These are phyloP conservation scores for Darwinula stevensoni DNA, from an alignment of 2,888 invertebrate genomes.

Conservation along the genomic window DNA sequence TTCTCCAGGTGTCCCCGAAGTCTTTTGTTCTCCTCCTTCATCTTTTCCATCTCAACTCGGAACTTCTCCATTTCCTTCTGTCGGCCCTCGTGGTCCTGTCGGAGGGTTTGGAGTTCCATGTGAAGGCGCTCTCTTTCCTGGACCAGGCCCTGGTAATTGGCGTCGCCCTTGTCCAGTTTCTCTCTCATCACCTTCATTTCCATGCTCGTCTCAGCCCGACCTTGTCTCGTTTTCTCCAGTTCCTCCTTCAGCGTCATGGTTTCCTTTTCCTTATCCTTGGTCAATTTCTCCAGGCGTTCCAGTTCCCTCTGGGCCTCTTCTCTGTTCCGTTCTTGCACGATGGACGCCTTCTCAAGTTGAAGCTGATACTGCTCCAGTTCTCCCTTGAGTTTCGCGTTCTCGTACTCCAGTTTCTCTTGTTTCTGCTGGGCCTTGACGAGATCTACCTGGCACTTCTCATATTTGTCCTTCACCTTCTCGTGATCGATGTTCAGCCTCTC, in stretches of 20 bases:
- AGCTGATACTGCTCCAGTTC: constrained; percentile 11
- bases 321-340: constrained; percentile 10
- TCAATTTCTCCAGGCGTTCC: constrained; percentile 32
- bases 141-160: too few species aligned
- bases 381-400: constrained; percentile 16
- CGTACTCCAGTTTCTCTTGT: constrained; percentile 22
- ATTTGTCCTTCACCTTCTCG: constrained; percentile 56
- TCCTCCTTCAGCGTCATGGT: constrained; percentile 6
- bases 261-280: too few species aligned
- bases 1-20: constrained; percentile 44
- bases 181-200: background rate
- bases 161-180: background rate
- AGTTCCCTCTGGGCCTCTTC: constrained; percentile 11
- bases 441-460: constrained; percentile 22
- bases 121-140: background rate
- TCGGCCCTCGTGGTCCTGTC: constrained; percentile 8
- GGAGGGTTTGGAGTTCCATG: background rate
- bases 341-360: too few species aligned
- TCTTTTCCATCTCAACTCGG: constrained; percentile 35
- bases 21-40: constrained; percentile 25
- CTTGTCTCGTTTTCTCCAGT: background rate
- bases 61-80: constrained; percentile 9
- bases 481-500: constrained; percentile 51
- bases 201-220: background rate
- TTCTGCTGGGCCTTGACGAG: constrained; percentile 14